Evolutionary conservation across 2,113 vertebrate species (phyloP), one percentile per base, ranked within the genome.

Genomic region (Lanius collurio): DNA sequence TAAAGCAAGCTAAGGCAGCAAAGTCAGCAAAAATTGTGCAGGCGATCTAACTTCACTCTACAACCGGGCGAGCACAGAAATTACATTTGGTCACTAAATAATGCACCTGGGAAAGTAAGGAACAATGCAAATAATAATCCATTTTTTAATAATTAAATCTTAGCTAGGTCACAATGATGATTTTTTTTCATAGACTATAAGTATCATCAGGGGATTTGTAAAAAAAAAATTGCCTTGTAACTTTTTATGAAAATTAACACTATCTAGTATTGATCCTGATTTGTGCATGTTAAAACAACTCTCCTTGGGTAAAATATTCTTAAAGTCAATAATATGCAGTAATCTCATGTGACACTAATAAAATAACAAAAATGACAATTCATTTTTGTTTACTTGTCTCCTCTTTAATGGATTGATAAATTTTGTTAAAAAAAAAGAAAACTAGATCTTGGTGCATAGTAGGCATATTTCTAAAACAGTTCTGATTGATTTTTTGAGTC

Each of bases 271-370:
- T 98, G 98, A 98, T 98, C 93, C 80, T 95, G 94, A 98, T 98
- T 97, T 97, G 91, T 95, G 89, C 96, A 97, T 97, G 97, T 97
- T 98, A 97, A 98, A 98, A 96, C 97, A 93, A 97, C 75, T 93
- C 87, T 98, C 93, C 91, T 91, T 70, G 93, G 97, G 95, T 97
- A 97, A 98, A 97, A 98, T 97, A 96, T 96, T 98, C 93, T 94
- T 95, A 81, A 86, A 96, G 96, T 98, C 98, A 97, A 98, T 98
- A 98, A 97, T 89, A 89, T 41, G 49, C 93, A 80, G 67, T 98
- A 98, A 98, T 98, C 96, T 97, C 97, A 95, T 94, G 95, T 98
- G 98, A 98, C 97, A 96, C 94, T 98, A 98, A 98, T 97, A 98
- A 98, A 98, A 98, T 98, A 98, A 97, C 73, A 70, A 76, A 98